Conservation (phyloP, 2,888 invertebrate genomes). For the Formica aserva region DNA sequence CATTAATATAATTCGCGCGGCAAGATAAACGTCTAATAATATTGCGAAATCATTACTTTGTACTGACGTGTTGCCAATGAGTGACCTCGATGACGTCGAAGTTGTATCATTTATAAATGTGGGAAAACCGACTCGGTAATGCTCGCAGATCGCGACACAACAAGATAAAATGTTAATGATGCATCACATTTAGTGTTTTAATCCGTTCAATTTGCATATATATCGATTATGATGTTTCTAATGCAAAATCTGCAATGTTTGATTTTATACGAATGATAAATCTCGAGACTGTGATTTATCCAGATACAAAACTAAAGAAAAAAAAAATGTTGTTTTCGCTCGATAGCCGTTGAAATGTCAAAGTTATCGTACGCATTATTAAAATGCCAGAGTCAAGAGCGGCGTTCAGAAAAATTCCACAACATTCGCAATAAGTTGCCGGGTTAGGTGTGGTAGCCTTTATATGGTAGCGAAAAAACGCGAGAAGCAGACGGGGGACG, state of each 20-base stretch:
- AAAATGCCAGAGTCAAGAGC: slow-evolving; percentile 24
- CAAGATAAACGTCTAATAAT: slow-evolving; percentile 63
- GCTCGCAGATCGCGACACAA: slow-evolving; percentile 16
- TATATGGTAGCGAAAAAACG: not conserved
- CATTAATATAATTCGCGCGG: slow-evolving; percentile 66
- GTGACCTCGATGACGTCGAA: slow-evolving; percentile 27
- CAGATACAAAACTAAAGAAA: not conserved
- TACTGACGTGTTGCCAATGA: slow-evolving; percentile 19
- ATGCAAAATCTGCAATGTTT: not conserved
- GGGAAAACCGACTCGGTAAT: slow-evolving; percentile 36
- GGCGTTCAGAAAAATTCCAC: slow-evolving; percentile 4
- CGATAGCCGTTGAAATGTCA: slow-evolving; percentile 18
- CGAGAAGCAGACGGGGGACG: slow-evolving; percentile 22
- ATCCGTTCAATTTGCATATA: slow-evolving; percentile 17
- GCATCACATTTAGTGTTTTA: not conserved
- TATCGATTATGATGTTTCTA: not conserved
- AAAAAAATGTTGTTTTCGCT: not conserved
- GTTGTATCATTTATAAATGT: slow-evolving; percentile 42
- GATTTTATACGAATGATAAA: not conserved
- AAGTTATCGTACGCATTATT: not conserved
- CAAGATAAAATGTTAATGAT: slow-evolving; percentile 42
- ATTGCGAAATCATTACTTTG: slow-evolving; percentile 55
- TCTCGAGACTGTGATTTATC: not conserved
- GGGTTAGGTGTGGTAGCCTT: slow-evolving; percentile 4
- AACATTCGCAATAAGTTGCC: not conserved